Evolutionary conservation across 2,113 vertebrate genomes (phyloP).

Genomic region (Dasypus novemcinctus): DNA sequence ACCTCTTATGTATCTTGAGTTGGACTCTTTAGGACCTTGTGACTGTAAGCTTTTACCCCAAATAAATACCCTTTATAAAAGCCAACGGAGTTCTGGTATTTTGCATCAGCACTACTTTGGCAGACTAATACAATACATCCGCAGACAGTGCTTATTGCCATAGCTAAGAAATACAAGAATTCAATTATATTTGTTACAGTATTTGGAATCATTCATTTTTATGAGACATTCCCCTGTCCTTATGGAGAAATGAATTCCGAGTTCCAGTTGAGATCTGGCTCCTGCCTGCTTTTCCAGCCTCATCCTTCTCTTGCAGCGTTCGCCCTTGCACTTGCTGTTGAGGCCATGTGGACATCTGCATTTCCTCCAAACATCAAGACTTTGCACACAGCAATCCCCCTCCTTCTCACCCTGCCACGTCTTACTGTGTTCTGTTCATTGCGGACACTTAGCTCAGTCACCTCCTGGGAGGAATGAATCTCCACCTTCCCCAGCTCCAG

Average conservation of each 20-base stretch:
- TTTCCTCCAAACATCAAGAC: neutral
- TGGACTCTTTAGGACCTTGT: too few relatives aligned
- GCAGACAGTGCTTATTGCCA: neutral
- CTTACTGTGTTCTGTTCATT: neutral
- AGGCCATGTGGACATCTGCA: neutral
- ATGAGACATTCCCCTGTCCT: neutral
- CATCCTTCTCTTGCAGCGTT: neutral
- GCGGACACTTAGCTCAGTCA: neutral
- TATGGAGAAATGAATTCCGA: neutral
- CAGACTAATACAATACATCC: too few relatives aligned
- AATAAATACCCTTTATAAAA: too few relatives aligned
- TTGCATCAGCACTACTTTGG: too few relatives aligned
- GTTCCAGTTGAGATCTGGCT: neutral
- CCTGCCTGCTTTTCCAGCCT: neutral
- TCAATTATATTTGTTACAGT: neutral
- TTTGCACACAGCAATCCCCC: neutral
- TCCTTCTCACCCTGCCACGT: neutral
- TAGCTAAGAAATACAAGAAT: neutral
- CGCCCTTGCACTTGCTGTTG: neutral
- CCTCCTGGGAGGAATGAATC: neutral
- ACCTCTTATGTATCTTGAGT: too few relatives aligned
- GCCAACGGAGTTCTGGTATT: too few relatives aligned
- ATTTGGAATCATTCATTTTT: neutral
- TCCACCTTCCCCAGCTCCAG: accelerated
- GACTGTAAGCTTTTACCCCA: too few relatives aligned